Conservation (phyloP, 1,140 invertebrate species). For the Atta texana region DNA sequence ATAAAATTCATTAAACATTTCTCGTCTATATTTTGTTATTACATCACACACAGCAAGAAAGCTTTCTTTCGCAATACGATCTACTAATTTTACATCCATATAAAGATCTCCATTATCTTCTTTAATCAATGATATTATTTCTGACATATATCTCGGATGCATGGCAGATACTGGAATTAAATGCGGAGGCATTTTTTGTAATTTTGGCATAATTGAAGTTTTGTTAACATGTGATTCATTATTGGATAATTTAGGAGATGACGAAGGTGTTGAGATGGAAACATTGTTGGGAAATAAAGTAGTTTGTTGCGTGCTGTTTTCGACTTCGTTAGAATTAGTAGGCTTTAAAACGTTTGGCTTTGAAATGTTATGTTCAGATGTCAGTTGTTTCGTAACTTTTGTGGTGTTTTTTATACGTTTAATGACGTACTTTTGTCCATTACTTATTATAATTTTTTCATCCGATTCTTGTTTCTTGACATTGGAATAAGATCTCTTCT, state of each 20-base stretch:
- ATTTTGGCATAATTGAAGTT: background rate
- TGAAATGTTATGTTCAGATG: background rate
- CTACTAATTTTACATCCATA: conserved; percentile 50
- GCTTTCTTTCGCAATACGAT: background rate
- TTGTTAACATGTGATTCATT: conserved; percentile 56
- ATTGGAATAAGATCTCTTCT: conserved; percentile 1
- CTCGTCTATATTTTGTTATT: conserved; percentile 63
- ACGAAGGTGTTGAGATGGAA: conserved; percentile 56
- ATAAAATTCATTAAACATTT: conserved; percentile 74
- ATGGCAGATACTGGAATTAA: background rate
- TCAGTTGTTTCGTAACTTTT: background rate
- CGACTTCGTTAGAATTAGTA: conserved; percentile 10
- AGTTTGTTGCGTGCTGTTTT: conserved; percentile 24
- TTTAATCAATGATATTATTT: conserved; percentile 50
- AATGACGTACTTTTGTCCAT: conserved; percentile 74
- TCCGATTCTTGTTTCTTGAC: background rate
- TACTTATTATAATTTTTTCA: conserved; percentile 67
- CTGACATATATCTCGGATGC: background rate
- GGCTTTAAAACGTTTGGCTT: background rate
- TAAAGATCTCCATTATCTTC: conserved; percentile 58
- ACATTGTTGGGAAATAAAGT: conserved; percentile 25
- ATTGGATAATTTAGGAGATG: conserved; percentile 66
- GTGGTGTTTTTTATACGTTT: background rate
- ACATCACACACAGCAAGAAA: conserved; percentile 6
- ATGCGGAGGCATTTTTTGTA: background rate